Conservation (phyloP, 2,797 vertebrate genomes). For the Ciconia nigra region DNA sequence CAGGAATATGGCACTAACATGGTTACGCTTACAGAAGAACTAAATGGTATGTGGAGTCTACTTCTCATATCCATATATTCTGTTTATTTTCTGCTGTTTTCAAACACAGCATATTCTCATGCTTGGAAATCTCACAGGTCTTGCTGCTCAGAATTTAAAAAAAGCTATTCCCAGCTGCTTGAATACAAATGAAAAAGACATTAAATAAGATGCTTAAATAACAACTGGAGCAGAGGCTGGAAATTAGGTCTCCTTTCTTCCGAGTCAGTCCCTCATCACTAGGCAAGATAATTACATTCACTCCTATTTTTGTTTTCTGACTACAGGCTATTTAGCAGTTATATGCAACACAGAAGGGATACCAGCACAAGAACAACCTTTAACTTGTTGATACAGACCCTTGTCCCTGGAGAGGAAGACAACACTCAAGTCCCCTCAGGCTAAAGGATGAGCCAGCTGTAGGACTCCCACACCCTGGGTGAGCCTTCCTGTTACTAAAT, state of each 20-base stretch:
- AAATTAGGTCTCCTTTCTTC: neutral
- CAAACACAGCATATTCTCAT: neutral
- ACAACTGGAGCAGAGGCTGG: neutral
- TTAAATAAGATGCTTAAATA: neutral
- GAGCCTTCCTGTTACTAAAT: neutral
- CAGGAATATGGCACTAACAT: neutral
- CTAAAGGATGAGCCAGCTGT: fast-evolving
- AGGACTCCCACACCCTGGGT: fast-evolving
- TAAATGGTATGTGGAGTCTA: neutral
- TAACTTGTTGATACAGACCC: neutral
- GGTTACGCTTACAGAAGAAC: neutral
- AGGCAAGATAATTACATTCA: neutral
- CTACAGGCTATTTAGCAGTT: neutral
- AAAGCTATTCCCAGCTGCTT: neutral
- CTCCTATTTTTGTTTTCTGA: neutral
- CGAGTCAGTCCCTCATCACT: neutral
- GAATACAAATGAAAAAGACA: neutral
- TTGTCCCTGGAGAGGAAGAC: fast-evolving
- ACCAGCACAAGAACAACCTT: neutral
- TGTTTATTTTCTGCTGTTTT: neutral
- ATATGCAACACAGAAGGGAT: neutral
- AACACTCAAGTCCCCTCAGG: neutral
- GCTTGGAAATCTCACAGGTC: neutral
- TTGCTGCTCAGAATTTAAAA: neutral
- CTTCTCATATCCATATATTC: neutral